Conservation (phyloP, 1,140 invertebrate species). For the Zaprionus camerounensis region DNA sequence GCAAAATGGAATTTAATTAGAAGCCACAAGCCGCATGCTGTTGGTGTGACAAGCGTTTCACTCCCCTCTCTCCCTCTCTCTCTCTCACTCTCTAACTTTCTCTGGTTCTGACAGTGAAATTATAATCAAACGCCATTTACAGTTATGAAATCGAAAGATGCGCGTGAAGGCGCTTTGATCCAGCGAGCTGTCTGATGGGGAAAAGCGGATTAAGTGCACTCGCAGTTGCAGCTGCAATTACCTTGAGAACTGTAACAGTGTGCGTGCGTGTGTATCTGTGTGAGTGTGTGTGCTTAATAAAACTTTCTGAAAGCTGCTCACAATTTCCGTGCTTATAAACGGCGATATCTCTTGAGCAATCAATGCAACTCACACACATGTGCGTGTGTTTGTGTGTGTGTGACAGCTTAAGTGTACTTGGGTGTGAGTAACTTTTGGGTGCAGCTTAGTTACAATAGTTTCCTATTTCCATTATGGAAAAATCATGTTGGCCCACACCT, state of each 20-base stretch:
- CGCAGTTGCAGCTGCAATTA: conserved; percentile 30
- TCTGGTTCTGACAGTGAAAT: not conserved
- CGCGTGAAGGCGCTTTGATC: not conserved
- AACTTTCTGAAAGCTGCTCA: conserved; percentile 27
- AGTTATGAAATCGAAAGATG: conserved; percentile 23
- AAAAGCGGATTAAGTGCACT: conserved; percentile 35
- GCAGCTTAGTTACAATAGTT: conserved; percentile 47
- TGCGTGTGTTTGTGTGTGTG: conserved; percentile 6
- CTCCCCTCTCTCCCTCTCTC: not conserved
- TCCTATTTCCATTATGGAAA: conserved; percentile 44
- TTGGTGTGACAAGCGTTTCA: conserved; percentile 20
- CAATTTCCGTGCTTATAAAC: conserved; percentile 31
- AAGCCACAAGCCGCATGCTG: conserved; percentile 53
- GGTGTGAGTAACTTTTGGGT: conserved; percentile 22
- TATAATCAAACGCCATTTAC: conserved; percentile 27
- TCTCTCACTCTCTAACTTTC: not conserved
- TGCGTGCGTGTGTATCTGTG: conserved; percentile 1
- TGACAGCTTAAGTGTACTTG: conserved; percentile 11
- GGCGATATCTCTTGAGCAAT: conserved; percentile 15
- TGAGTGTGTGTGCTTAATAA: conserved; percentile 12
- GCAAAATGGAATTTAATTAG: conserved; percentile 70
- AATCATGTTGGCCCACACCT: conserved; percentile 29
- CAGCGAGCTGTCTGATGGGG: not conserved
- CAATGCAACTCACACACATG: conserved; percentile 23
- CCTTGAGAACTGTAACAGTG: conserved; percentile 37